These are phyloP conservation scores for Galeruca laticollis DNA, from an alignment of 2,888 invertebrate genomes.

Conservation along the genomic window DNA sequence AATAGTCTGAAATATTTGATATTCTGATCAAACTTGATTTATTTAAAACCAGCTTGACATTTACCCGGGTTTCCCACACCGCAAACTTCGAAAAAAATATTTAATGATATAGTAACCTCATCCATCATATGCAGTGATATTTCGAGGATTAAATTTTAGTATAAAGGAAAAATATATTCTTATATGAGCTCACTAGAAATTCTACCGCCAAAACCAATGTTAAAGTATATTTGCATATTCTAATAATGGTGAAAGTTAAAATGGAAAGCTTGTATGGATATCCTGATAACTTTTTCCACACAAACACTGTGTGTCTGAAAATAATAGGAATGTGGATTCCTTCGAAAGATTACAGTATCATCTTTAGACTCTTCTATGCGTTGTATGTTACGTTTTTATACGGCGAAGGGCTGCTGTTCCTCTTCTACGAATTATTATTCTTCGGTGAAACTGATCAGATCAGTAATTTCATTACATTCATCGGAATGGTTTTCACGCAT, in stretches of 20 bases:
- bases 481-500: constrained; percentile 52
- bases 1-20: not conserved
- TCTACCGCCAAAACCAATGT: not conserved
- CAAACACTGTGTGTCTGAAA: constrained; percentile 29
- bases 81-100: not conserved
- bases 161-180: not conserved
- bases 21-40: constrained; percentile 9
- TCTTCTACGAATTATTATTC: constrained; percentile 38
- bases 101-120: constrained; percentile 1
- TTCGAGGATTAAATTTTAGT: constrained; percentile 1
- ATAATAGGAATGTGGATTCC: constrained; percentile 38
- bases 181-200: not conserved
- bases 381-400: constrained; percentile 27
- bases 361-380: constrained; percentile 24
- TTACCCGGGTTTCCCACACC: constrained; percentile 9
- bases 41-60: constrained; percentile 12
- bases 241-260: not conserved
- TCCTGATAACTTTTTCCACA: constrained; percentile 35
- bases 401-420: constrained; percentile 21
- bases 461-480: constrained; percentile 43
- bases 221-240: not conserved
- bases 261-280: constrained; percentile 16
- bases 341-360: constrained; percentile 16
- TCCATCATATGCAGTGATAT: not conserved
- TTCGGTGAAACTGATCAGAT: constrained; percentile 34